These are phyloP conservation scores for Pyrrhia umbra DNA, from an alignment of 2,888 invertebrate genomes.

Conservation along the genomic window DNA sequence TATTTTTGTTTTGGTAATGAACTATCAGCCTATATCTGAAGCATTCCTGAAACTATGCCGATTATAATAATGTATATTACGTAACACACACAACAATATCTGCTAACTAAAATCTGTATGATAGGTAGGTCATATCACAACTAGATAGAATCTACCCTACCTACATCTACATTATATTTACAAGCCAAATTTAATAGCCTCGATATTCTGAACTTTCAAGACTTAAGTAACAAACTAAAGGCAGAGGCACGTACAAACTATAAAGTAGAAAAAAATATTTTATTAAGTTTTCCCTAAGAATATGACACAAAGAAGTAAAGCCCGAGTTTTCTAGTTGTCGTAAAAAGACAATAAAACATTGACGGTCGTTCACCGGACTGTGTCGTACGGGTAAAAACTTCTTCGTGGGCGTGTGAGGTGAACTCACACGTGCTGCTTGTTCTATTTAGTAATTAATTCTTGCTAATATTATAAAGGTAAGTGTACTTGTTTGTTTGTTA, in stretches of 20 bases:
- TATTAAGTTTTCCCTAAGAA: conserved; percentile 63
- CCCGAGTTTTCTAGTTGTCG: conserved; percentile 60
- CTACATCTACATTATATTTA: conserved; percentile 20
- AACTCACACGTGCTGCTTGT: conserved; percentile 41
- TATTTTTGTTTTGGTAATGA: not conserved
- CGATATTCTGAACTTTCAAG: conserved; percentile 38
- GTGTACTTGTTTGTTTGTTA: too few relatives aligned
- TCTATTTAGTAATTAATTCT: not conserved
- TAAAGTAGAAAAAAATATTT: conserved; percentile 64
- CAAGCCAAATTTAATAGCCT: conserved; percentile 14
- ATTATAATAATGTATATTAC: too few relatives aligned
- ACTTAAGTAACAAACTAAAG: conserved; percentile 43
- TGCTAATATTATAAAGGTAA: too few relatives aligned
- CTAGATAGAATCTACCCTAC: not conserved
- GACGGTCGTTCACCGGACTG: conserved; percentile 53
- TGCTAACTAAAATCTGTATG: not conserved
- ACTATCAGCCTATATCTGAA: too few relatives aligned
- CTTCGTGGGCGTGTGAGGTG: conserved; percentile 29
- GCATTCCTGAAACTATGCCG: too few relatives aligned
- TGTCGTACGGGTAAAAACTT: conserved; percentile 54
- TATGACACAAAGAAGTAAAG: conserved; percentile 62
- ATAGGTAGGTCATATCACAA: not conserved
- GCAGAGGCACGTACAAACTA: conserved; percentile 55
- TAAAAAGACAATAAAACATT: conserved; percentile 65
- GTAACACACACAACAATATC: not conserved